Base-by-base conservation (phyloP, 2,888 invertebrate species). In the Cenopis cana region DNA sequence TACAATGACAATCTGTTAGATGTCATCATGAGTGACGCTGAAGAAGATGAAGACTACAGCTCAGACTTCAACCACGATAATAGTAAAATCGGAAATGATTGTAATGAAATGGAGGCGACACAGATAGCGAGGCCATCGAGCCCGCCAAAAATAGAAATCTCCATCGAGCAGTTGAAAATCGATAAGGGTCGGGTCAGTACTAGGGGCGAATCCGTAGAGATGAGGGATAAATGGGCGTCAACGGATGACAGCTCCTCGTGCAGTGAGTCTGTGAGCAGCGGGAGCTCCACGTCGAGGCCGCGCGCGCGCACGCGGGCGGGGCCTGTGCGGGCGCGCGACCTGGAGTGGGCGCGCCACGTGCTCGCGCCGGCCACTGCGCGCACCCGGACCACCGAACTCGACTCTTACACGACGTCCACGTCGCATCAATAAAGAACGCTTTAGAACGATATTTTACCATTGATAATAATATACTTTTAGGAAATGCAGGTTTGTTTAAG, bases 1-100 rank as follows among this genome's bases (percentile, higher is more conserved):
- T 74, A 91, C 57, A 89, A 92, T 70, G 90, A 91, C 50, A 89
- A 91, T 62, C 82, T 86, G 4, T 90, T 92, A 90, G 79, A 83
- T 0, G 82, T 90, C 8, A 84, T 88, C 59, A 79, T 88, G 80
- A 90, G 87, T 72, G 87, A 84, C 14, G 71, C 60, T 2, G 55
- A 71, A 46, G 49, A 49, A 36, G 55, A 36, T 14, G 61, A 55
- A 17, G 49, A 33, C 17, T 55, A 49, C 11, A 56, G 55, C 24
- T 56, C 61, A 24, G 61, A 67, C 4, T 61, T 49, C 6, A 18
- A 60, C 17, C 81, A 81, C 60, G 87, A 77, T 2, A 78, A 77
- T 10, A 69, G 74, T 20, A 73, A 50, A 9, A 74, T 69, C 11
- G 77, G 20, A 38, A 64, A 77, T 10, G 70, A 29, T n/a, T 24